These are phyloP conservation scores for Zele albiditarsus DNA, from an alignment of 2,888 invertebrate species.

Conservation along the genomic window DNA sequence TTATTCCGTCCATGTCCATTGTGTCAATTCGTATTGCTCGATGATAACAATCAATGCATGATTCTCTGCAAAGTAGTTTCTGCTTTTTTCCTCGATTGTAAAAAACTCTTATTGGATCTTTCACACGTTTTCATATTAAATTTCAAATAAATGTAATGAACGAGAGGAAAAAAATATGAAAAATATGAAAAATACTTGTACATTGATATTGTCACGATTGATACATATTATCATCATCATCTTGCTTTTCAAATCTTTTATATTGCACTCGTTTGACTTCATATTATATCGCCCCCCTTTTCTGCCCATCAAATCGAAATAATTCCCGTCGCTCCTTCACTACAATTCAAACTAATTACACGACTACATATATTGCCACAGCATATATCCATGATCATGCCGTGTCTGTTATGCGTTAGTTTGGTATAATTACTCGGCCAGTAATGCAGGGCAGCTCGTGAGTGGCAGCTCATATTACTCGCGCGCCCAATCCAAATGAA, in stretches of 20 bases:
- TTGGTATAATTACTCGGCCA: constrained; percentile 67
- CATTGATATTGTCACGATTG: neutral
- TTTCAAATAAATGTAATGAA: neutral
- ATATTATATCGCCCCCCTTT: neutral
- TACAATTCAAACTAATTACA: constrained; percentile 62
- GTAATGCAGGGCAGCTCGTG: constrained; percentile 67
- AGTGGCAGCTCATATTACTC: constrained; percentile 71
- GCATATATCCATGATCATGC: constrained; percentile 37
- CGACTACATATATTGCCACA: constrained; percentile 55
- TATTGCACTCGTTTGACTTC: neutral
- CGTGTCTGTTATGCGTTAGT: constrained; percentile 50
- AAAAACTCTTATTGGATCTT: constrained; percentile 18
- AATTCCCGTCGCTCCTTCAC: constrained; percentile 46
- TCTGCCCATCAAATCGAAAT: constrained; percentile 25
- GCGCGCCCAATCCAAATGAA: constrained; percentile 67
- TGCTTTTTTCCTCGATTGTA: constrained; percentile 28
- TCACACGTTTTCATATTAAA: neutral
- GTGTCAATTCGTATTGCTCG: constrained; percentile 38
- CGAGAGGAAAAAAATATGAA: neutral
- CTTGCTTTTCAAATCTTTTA: neutral
- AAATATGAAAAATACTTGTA: neutral
- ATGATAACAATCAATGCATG: constrained; percentile 36
- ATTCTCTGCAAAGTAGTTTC: constrained; percentile 23
- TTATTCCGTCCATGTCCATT: constrained; percentile 37
- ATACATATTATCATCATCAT: neutral